These are phyloP conservation scores for Anagrus nilaparvatae DNA, from an alignment of 1,140 invertebrate species.

Conservation along the genomic window DNA sequence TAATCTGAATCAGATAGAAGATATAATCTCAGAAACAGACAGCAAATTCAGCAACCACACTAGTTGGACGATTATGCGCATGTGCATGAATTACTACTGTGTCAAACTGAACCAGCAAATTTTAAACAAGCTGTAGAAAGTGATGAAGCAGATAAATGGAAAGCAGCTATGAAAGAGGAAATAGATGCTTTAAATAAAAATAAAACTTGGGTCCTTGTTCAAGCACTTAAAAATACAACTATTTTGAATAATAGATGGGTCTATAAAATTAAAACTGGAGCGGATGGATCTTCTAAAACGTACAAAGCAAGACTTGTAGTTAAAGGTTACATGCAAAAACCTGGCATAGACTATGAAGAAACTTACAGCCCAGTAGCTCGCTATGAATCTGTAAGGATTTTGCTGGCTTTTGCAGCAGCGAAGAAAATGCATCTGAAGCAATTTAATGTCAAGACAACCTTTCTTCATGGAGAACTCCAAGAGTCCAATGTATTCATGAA, in stretches of 20 bases:
- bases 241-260: constrained; percentile 28
- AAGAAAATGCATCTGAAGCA: not conserved
- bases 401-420: not conserved
- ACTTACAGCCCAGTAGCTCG: not conserved
- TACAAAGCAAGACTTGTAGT: too few relatives aligned
- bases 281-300: too few relatives aligned
- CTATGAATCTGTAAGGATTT: not conserved
- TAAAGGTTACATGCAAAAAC: not conserved
- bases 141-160: constrained; percentile 13
- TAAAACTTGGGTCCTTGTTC: constrained; percentile 16
- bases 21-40: too few relatives aligned
- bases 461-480: not conserved
- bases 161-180: constrained; percentile 18
- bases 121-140: constrained; percentile 15
- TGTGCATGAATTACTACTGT: too few relatives aligned
- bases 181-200: constrained; percentile 14
- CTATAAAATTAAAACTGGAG: constrained; percentile 24
- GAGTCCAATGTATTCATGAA: constrained; percentile 3
- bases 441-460: not conserved
- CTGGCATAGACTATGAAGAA: not conserved
- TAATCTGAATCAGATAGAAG: too few relatives aligned
- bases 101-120: constrained; percentile 10
- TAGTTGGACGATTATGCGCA: too few relatives aligned
- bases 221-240: constrained; percentile 14
- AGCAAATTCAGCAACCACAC: too few relatives aligned